These are phyloP conservation scores for Synergus japonicus DNA, from an alignment of 2,888 invertebrate species.

Conservation along the genomic window DNA sequence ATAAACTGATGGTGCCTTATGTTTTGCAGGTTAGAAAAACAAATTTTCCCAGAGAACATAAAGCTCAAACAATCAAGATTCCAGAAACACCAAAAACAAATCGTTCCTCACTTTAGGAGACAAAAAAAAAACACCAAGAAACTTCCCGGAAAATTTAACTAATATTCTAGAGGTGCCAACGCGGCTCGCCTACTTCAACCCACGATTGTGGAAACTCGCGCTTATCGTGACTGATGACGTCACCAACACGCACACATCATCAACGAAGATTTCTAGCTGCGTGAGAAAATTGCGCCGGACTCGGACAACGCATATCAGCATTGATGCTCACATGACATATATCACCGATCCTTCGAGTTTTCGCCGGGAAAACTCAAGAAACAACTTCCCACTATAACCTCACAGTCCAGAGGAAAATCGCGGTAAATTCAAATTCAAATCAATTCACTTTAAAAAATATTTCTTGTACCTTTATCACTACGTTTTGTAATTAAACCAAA, in stretches of 20 bases:
- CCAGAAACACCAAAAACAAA: not conserved
- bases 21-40: not conserved
- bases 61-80: not conserved
- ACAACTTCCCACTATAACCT: conserved; percentile 11
- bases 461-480: too few species aligned
- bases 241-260: conserved; percentile 34
- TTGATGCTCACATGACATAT: not conserved
- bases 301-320: conserved; percentile 6
- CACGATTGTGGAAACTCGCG: conserved; percentile 20
- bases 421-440: not conserved
- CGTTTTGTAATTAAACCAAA: too few species aligned
- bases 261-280: conserved; percentile 8
- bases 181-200: conserved; percentile 32
- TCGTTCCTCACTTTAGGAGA: not conserved
- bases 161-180: conserved; percentile 25
- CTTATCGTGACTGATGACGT: conserved; percentile 32
- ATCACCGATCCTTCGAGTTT: not conserved
- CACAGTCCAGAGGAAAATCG: not conserved
- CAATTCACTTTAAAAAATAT: not conserved
- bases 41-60: not conserved
- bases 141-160: not conserved
- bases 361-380: conserved; percentile 12
- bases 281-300: conserved; percentile 34
- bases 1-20: not conserved
- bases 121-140: not conserved